Percentiles rank a stretch among this genome's conserved stretches.
phyloP scores from a whole-genome alignment of 2,888 invertebrate species.

The Parthenolecanium corni region DNA sequence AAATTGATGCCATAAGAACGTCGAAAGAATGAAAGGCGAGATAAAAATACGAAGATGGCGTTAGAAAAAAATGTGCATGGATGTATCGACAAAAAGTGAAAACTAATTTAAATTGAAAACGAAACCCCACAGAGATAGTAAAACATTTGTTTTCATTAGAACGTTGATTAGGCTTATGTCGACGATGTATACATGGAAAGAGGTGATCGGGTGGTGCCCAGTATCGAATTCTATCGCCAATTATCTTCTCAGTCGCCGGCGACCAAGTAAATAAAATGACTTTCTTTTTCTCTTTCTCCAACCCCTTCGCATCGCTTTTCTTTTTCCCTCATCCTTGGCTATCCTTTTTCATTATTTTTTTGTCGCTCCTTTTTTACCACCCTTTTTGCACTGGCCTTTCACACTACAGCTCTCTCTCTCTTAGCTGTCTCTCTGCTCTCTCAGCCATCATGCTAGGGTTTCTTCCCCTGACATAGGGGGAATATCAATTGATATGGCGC shows the following conservation, averaged over 20 bases:
- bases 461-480: slow-evolving; percentile 14
- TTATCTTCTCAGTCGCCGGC: slow-evolving; percentile 26
- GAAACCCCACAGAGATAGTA: slow-evolving; percentile 24
- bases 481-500: slow-evolving; percentile 25
- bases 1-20: too few relatives aligned
- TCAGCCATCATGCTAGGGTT: slow-evolving; percentile 7
- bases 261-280: slow-evolving; percentile 25
- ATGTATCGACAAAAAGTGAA: slow-evolving; percentile 15
- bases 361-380: too few relatives aligned
- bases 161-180: slow-evolving; percentile 24
- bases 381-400: too few relatives aligned
- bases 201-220: slow-evolving; percentile 25
- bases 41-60: too few relatives aligned
- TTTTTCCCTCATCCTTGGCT: slow-evolving; percentile 14
- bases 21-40: too few relatives aligned
- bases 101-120: slow-evolving; percentile 26
- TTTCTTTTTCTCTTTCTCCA: slow-evolving; percentile 16
- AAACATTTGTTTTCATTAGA: slow-evolving; percentile 27
- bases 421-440: too few relatives aligned
- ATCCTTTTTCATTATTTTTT: background rate
- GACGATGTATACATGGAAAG: background rate
- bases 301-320: slow-evolving; percentile 1
- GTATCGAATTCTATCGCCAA: slow-evolving; percentile 28
- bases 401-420: too few relatives aligned
- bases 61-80: background rate